These are phyloP conservation scores for Myotis lucifugus DNA, from an alignment of 2,113 vertebrate species.

Conservation along the genomic window DNA sequence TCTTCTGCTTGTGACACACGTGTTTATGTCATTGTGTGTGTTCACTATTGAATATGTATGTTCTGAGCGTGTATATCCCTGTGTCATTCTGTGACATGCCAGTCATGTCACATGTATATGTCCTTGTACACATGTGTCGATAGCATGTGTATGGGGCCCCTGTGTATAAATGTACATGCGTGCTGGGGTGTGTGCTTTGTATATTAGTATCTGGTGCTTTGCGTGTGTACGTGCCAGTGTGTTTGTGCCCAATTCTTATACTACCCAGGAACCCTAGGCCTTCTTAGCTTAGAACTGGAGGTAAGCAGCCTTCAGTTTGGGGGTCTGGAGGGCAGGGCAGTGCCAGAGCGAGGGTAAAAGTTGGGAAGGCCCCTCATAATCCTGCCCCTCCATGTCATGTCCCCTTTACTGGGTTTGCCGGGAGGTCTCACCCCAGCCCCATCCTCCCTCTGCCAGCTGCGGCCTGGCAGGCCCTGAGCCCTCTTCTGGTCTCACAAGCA, in stretches of 20 bases:
- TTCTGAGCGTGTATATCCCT: background rate
- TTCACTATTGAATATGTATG: background rate
- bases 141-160: background rate
- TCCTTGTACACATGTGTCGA: background rate
- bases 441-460: background rate
- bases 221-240: background rate
- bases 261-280: background rate
- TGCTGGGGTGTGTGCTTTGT: background rate
- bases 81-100: background rate
- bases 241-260: background rate
- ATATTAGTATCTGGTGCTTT: background rate
- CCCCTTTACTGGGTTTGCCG: background rate
- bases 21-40: background rate
- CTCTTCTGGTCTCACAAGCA: background rate
- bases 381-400: background rate
- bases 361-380: background rate
- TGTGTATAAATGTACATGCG: background rate
- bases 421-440: background rate
- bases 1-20: background rate
- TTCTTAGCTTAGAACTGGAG: background rate
- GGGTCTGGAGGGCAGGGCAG: background rate
- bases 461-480: background rate
- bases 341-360: background rate
- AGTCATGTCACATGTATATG: background rate
- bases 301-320: background rate